These are phyloP conservation scores for Eucera pruinosa DNA, from an alignment of 2,888 invertebrate genomes.

Conservation along the genomic window DNA sequence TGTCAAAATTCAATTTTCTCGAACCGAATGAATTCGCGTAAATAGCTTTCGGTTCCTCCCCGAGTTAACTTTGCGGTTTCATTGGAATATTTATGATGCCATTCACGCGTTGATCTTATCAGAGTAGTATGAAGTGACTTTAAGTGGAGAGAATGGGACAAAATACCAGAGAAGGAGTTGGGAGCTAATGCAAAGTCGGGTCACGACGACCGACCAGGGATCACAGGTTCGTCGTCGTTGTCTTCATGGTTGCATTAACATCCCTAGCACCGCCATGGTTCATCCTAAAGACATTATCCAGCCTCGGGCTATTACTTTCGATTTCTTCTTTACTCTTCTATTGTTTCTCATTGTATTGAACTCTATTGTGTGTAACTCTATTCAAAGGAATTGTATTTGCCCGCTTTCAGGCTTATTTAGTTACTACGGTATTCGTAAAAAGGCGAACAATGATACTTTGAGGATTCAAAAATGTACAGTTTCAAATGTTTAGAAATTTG, in stretches of 20 bases:
- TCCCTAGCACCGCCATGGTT: constrained; percentile 42
- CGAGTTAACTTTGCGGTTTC: constrained; percentile 6
- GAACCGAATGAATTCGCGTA: neutral
- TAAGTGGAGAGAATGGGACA: constrained; percentile 25
- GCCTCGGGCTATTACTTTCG: constrained; percentile 67
- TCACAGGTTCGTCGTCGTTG: constrained; percentile 55
- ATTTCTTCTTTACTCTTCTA: constrained; percentile 46
- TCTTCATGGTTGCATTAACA: constrained; percentile 61
- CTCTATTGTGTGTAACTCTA: neutral
- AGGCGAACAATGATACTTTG: too few species aligned
- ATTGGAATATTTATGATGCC: constrained; percentile 47
- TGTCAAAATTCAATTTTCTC: constrained; percentile 9
- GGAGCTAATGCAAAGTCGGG: constrained; percentile 55
- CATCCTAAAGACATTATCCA: constrained; percentile 64
- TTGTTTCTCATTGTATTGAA: constrained; percentile 45
- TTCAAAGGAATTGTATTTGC: neutral
- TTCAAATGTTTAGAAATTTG: too few species aligned
- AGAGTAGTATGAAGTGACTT: constrained; percentile 45
- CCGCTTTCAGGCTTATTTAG: too few species aligned
- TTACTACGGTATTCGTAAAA: too few species aligned
- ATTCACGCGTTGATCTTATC: constrained; percentile 52
- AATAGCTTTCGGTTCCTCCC: neutral
- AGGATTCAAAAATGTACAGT: too few species aligned
- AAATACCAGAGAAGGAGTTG: constrained; percentile 31
- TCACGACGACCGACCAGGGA: constrained; percentile 53